Evolutionary conservation across 2,797 vertebrate genomes (phyloP).

Genomic region (Liasis olivaceus): DNA sequence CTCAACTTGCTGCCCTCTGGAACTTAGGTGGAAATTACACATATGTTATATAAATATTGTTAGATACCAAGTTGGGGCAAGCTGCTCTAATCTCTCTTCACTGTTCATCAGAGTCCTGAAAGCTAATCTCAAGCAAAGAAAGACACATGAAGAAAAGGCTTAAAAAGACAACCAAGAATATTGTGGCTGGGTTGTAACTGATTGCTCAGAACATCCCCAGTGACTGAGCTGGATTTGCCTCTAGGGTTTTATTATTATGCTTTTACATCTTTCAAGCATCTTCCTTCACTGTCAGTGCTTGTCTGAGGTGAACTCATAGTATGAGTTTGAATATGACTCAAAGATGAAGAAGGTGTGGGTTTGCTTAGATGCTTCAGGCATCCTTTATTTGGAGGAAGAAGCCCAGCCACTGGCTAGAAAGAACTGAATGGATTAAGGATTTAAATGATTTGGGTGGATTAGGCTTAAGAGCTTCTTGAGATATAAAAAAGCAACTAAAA

Average conservation of each 20-base stretch:
- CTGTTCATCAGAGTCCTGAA: not conserved
- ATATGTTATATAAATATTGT: not conserved
- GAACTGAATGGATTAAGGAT: not conserved
- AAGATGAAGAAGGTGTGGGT: not conserved
- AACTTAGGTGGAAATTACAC: not conserved
- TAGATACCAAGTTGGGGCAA: not conserved
- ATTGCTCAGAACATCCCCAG: slow-evolving; percentile 24
- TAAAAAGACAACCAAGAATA: slow-evolving; percentile 4
- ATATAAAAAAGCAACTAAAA: not conserved
- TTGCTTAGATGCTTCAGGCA: not conserved
- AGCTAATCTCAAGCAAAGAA: not conserved
- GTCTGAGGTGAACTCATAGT: not conserved
- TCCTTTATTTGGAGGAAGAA: not conserved
- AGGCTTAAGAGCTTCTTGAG: not conserved
- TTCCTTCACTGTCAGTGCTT: slow-evolving; percentile 23
- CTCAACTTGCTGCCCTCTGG: not conserved
- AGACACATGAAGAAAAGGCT: not conserved
- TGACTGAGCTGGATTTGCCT: slow-evolving; percentile 18
- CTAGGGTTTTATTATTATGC: slow-evolving; percentile 17
- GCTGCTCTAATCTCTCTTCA: not conserved
- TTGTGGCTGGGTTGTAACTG: not conserved
- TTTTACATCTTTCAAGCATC: slow-evolving; percentile 21
- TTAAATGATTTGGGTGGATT: slow-evolving; percentile 2
- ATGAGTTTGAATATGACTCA: slow-evolving; percentile 23
- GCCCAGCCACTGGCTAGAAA: not conserved